Conservation (phyloP, 2,888 invertebrate species). For the Aporophyla lueneburgensis region DNA sequence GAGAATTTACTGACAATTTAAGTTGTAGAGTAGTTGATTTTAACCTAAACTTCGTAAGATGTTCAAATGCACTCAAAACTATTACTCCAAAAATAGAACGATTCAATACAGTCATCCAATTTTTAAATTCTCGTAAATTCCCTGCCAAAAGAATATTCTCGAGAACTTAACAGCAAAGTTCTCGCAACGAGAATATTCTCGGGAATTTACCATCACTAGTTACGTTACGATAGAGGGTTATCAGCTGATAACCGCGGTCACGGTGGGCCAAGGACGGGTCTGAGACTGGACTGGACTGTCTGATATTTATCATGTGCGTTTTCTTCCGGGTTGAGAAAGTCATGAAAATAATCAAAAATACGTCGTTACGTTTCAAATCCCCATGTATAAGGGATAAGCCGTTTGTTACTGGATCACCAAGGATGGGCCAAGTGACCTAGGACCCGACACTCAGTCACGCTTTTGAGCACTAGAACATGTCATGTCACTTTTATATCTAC, state of each 20-base stretch:
- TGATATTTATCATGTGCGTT: neutral
- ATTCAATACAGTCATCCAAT: no score
- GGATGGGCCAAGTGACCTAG: neutral
- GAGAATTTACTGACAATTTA: no score
- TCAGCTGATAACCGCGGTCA: slow-evolving; percentile 5
- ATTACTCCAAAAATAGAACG: no score
- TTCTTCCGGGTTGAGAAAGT: neutral
- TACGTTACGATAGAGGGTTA: slow-evolving; percentile 13
- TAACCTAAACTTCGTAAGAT: no score
- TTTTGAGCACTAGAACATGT: neutral
- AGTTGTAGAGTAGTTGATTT: no score
- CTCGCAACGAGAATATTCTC: no score
- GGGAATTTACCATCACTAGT: no score
- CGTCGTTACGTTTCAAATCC: neutral
- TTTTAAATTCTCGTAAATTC: no score
- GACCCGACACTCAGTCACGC: neutral
- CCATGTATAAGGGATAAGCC: neutral
- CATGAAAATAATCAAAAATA: neutral
- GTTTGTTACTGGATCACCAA: neutral
- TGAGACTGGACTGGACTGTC: no score
- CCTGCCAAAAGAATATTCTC: no score
- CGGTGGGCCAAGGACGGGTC: neutral
- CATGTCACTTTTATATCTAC: neutral
- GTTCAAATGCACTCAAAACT: no score
- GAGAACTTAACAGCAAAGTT: no score